A percentile compares a stretch with the other conserved stretches of the same genome.
phyloP scores from a whole-genome alignment of 2,113 vertebrate genomes.

The Deroptyus accipitrinus region DNA sequence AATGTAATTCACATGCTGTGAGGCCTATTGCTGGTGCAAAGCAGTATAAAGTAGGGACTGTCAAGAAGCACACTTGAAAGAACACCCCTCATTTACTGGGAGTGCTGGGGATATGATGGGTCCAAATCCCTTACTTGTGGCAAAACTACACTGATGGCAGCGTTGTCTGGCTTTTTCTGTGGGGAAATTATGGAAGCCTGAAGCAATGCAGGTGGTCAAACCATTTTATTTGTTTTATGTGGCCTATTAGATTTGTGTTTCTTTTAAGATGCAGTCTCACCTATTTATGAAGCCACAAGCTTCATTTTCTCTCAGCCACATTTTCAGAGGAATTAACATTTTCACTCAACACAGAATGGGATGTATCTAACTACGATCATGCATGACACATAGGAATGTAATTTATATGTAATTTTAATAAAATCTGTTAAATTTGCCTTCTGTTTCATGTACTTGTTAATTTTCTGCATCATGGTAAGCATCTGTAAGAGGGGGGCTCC shows the following conservation, averaged over 20 bases:
- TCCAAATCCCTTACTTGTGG: background rate
- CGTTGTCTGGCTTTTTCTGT: background rate
- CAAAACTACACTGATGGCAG: background rate
- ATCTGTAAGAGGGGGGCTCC: background rate
- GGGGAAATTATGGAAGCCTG: background rate
- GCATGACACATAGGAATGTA: background rate
- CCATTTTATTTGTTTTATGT: background rate
- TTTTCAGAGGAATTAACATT: background rate
- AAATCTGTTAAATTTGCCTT: background rate
- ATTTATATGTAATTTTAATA: conserved; percentile 15
- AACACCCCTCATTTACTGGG: background rate
- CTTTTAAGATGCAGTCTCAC: background rate
- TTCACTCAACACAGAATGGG: background rate
- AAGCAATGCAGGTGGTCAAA: background rate
- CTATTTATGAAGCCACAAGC: background rate
- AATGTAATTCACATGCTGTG: background rate
- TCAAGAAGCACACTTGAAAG: background rate
- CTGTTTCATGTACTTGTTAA: background rate
- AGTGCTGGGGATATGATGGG: background rate
- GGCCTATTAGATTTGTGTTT: background rate
- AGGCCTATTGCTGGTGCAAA: background rate
- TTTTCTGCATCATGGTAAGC: background rate
- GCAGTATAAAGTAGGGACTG: background rate
- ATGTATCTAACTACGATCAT: background rate
- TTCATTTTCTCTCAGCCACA: background rate